Base-by-base conservation (phyloP, 2,888 invertebrate species). In the Graphium colonna region DNA sequence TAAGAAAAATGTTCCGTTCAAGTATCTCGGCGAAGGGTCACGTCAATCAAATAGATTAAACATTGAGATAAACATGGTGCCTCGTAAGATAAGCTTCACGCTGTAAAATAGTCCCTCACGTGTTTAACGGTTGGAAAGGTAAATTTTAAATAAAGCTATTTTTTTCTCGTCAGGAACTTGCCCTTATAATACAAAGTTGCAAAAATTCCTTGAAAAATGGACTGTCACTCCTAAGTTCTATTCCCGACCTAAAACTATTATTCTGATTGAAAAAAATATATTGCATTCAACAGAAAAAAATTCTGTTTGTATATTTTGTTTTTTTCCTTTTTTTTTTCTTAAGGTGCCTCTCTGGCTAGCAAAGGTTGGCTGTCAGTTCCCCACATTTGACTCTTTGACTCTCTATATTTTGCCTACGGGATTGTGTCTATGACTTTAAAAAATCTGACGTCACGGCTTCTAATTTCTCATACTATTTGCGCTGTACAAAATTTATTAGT, bases 11-110 rank as follows among this genome's bases (percentile, higher is more conserved):
- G n/a, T n/a, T n/a, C n/a, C 7, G 7, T 26, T 26, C 26, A 26
- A 5, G 12, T 33, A 33, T 21, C 38, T 42, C 47, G 13, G 38
- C 26, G 5, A 9, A 42, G 47, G 52, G 46, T 52, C 42, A 52
- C 52, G 42, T 52, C 47, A 52, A 42, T 52, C 52, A 47, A 21
- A 16, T 15, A 52, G 52, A 51, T 45, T 41, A 45, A 46, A 52
- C 26, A 39, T 39, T 48, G 15, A 49, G 49, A 49, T 49, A 49
- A 41, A 31, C 40, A 28, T 16, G n/a, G n/a, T n/a, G n/a, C n/a
- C n/a, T n/a, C n/a, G n/a, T n/a, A n/a, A n/a, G n/a, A n/a, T n/a
- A n/a, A n/a, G n/a, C n/a, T n/a, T n/a, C n/a, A n/a, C n/a, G n/a
- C n/a, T n/a, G n/a, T n/a, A n/a, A n/a, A n/a, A n/a, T n/a, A n/a